Evolutionary conservation across 2,888 invertebrate genomes (phyloP).

Genomic region (Parthenolecanium corni): DNA sequence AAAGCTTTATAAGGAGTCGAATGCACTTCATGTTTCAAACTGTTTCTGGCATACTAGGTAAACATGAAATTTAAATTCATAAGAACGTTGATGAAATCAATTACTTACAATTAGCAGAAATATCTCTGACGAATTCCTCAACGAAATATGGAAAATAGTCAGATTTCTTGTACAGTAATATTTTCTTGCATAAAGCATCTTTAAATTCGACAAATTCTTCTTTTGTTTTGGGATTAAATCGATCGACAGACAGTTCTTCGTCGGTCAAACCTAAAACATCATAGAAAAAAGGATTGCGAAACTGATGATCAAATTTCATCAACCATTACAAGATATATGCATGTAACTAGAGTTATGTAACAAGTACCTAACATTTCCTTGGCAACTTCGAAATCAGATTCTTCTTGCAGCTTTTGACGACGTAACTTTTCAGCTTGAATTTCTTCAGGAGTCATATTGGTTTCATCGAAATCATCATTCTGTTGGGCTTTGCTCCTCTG

Average conservation of each 20-base stretch:
- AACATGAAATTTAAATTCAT: too few relatives aligned
- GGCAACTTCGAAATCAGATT: constrained; percentile 51
- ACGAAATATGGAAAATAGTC: constrained; percentile 33
- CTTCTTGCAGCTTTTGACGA: constrained; percentile 70
- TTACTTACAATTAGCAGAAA: constrained; percentile 63
- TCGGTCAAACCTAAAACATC: constrained; percentile 17
- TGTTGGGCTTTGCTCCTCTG: constrained; percentile 39
- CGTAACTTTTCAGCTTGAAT: constrained; percentile 61
- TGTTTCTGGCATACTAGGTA: too few relatives aligned
- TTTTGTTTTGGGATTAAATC: constrained; percentile 32
- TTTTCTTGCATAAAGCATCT: constrained; percentile 33
- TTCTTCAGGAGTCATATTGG: constrained; percentile 59
- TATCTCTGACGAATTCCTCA: constrained; percentile 56
- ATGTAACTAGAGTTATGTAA: too few relatives aligned
- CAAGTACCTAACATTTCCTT: constrained; percentile 34
- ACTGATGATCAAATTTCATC: too few relatives aligned
- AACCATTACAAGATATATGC: neutral
- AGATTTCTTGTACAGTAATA: constrained; percentile 33
- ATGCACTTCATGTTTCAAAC: too few relatives aligned
- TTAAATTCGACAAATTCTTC: constrained; percentile 34
- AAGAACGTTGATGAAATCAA: neutral
- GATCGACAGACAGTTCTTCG: constrained; percentile 29
- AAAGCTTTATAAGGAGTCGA: too few relatives aligned
- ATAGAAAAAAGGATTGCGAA: too few relatives aligned
- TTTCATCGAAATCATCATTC: constrained; percentile 43